Evolutionary conservation across 2,113 vertebrate genomes (phyloP), one percentile per base, ranked within the genome.

Genomic region (Trachemys scripta): DNA sequence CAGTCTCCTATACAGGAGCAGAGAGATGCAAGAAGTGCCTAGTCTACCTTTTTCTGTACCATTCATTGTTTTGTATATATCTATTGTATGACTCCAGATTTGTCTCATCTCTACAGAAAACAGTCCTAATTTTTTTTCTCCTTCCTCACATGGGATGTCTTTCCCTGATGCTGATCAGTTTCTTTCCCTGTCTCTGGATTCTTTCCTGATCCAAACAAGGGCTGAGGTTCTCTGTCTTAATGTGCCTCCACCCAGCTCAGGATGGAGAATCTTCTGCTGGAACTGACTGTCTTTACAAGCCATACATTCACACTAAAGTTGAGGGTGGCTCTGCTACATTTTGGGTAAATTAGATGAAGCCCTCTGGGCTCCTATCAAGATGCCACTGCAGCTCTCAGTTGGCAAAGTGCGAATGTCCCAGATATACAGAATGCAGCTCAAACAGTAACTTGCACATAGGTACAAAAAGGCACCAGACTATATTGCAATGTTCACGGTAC

Each of bases 401-500:
- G 83, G 54, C 47, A 19, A 38, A 1, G 0, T 1, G 2, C 4
- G 42, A 54, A 65, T 82, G 69, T 11, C 56, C n/a, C 0, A 0
- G 54, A 6, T 0, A 65, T 5, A 9, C 50, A 79, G 87, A 75
- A 22, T 24, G 72, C 88, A 88, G 79, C 25, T 25, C 24, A 78
- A 47, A 12, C 35, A 35, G n/a, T 78, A 27, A 47, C 11, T 53
- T 51, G 35, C 51, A 53, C 49, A 79, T 29, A 45, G 38, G n/a
- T 31, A 69, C 75, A 94, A 93, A 89, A 85, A 92, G 88, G 75
- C 83, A 96, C 88, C 85, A 97, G 95, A 89, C 92, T 42, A 78
- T 84, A 88, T 96, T 98, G 96, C 98, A 92, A 96, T 94, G 98
- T 95, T 94, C 97, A 96, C 97, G 95, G 75, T 97, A 98, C 97